Evolutionary conservation across 2,888 invertebrate species (phyloP), one percentile per base, ranked within the genome.

Genomic region (Ichneumon xanthorius): DNA sequence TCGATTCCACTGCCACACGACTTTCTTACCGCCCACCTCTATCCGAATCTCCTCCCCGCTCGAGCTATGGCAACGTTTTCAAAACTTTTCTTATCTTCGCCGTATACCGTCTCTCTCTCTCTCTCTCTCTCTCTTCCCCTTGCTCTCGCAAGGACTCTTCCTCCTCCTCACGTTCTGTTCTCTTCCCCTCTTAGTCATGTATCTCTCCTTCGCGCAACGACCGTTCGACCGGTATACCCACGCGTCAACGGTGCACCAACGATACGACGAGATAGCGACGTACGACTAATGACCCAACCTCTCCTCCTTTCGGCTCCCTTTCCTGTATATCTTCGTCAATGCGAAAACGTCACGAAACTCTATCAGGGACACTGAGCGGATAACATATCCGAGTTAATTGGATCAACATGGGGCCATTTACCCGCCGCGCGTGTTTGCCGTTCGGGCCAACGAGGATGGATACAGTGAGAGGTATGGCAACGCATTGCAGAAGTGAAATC

Each of bases 11-110:
- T 40, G 14, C 65, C 71, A 45, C 85, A 33, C 75, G 77, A 68
- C 61, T 84, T 26, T 77, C 81, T 85, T 78, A 30, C 81, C 82
- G 73, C 67, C 81, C 85, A 83, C 72, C 68, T 77, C 71, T 80
- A 50, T 72, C 61, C 55, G 14, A 77, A 61, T 14, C 30, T 70
- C 53, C 80, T 61, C 71, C 77, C 80, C 80, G 53, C 81, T 81
- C 58, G 53, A 80, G 80, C 75, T 81, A 79, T 80, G 80, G 82
- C 83, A 88, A 88, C 82, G 78, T 84, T 88, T 87, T 85, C 85
- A 81, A 88, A 87, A 88, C 85, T 87, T 87, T 86, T 85, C 86
- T 85, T 88, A 87, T 88, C 87, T 86, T 73, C 81, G 50, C 82
- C 58, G 68, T 48, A 30, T 68, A 14, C n/a, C 73, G 48, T 11